phyloP scores from a whole-genome alignment of 2,113 vertebrate species.

The Candoia aspera region DNA sequence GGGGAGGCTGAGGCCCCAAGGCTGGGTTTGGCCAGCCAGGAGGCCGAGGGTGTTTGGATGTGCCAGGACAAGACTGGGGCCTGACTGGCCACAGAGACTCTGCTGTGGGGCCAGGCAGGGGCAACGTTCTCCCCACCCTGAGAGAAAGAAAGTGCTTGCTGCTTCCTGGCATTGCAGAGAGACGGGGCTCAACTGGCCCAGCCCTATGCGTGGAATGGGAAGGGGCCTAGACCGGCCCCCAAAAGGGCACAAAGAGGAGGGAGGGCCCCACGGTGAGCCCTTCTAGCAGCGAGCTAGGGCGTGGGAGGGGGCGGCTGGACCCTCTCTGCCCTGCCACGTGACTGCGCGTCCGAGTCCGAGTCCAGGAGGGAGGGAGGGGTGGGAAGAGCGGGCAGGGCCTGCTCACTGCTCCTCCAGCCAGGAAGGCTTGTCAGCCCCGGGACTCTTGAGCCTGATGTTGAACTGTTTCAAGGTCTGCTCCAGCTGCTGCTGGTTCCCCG shows the following conservation, averaged over 20 bases:
- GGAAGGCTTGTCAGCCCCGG: slow-evolving; percentile 92
- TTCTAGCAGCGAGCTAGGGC: neutral
- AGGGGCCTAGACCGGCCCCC: neutral
- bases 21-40: neutral
- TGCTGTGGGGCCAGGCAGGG: neutral
- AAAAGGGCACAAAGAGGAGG: neutral
- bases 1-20: neutral
- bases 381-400: neutral
- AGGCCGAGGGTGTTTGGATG: neutral
- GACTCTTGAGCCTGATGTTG: slow-evolving; percentile 91
- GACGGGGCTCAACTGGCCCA: neutral
- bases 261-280: neutral
- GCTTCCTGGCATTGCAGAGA: neutral
- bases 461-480: slow-evolving; percentile 97
- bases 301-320: too few relatives aligned
- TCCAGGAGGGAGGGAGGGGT: slow-evolving; percentile 33
- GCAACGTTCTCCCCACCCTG: neutral
- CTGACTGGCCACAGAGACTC: neutral
- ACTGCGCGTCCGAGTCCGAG: slow-evolving; percentile 29
- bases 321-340: neutral
- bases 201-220: neutral
- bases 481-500: slow-evolving; percentile 96
- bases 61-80: neutral
- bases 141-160: neutral
- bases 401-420: slow-evolving; percentile 96